A percentile compares a stretch with the other conserved stretches of the same genome.
Evolutionary conservation across 2,888 invertebrate genomes (phyloP).

Genomic region (Drepana falcataria): DNA sequence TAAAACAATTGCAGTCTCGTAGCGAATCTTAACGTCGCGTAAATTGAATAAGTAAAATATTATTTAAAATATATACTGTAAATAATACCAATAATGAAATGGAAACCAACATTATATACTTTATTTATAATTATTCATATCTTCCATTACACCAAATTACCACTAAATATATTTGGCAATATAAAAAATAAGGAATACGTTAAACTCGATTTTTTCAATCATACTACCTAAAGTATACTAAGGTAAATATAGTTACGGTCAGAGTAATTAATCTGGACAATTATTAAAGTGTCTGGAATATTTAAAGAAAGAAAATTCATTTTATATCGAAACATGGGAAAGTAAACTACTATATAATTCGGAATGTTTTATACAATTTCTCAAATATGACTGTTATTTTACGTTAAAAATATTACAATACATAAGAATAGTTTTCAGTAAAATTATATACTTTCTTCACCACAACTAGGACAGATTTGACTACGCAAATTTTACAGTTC

Average conservation of each 20-base stretch:
- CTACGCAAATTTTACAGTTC: neutral
- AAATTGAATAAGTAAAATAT: constrained; percentile 1
- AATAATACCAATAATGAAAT: constrained; percentile 45
- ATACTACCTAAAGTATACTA: constrained; percentile 58
- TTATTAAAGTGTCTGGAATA: constrained; percentile 15
- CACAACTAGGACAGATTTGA: neutral
- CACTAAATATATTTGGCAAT: constrained; percentile 77
- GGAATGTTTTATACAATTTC: neutral
- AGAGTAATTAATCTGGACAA: constrained; percentile 35
- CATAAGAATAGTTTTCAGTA: neutral
- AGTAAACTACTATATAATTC: neutral
- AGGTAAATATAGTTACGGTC: constrained; percentile 38
- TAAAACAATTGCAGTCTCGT: too few species aligned
- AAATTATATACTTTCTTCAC: neutral
- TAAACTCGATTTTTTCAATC: constrained; percentile 66
- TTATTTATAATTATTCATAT: constrained; percentile 58
- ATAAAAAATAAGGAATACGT: constrained; percentile 75
- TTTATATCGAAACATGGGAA: constrained; percentile 1
- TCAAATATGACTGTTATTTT: neutral
- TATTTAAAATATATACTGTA: constrained; percentile 17
- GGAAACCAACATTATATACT: constrained; percentile 67
- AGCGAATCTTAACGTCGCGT: neutral
- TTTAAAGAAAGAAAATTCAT: too few species aligned
- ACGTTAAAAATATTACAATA: neutral
- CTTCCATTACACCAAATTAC: constrained; percentile 65